Evolutionary conservation across 2,888 invertebrate species (phyloP), one percentile per base, ranked within the genome.

Genomic region (Willowsia nigromaculata): DNA sequence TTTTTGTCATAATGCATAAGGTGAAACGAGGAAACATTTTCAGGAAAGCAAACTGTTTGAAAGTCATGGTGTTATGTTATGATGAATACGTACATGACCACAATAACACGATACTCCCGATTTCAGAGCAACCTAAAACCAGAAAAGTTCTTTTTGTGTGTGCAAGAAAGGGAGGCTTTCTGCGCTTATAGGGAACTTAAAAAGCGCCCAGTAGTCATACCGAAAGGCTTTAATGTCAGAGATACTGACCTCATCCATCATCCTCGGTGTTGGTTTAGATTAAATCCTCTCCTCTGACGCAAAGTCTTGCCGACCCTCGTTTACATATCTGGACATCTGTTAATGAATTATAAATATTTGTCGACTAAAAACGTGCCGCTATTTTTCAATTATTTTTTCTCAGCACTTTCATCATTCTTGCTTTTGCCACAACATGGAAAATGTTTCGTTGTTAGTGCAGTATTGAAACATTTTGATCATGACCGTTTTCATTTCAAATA

Each of bases 201-300:
- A 62, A 62, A 62, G 62, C 62, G 62, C 62, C 62, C 62, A 30
- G 62, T 30, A 62, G 5, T 62, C 71, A 40, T 30, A 71, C 18
- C 71, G 40, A 30, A 56, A 71, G 71, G 22, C 71, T 71, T 71
- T 71, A 71, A 71, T 86, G 86, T 86, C 86, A 86, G 53, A 65
- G 86, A 86, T 80, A 86, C 65, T 86, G 86, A 86, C 86, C 80
- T 86, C 86, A 86, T 86, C 86, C 78, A 86, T 86, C 86, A 86
- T 86, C 40, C 86, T 50, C 56, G 80, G 86, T 80, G 86, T 86
- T 86, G n/a, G 86, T 80, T 86, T 86, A 80, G 78, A 86, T 86
- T 86, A 86, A 86, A 86, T 86, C 68, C 68, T 43, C 65, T 65
- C 27, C 37, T 62, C 74, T 25, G 37, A 59, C 50, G 50, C 62